Base-by-base conservation (phyloP, 2,797 vertebrate species). In the Liasis olivaceus region DNA sequence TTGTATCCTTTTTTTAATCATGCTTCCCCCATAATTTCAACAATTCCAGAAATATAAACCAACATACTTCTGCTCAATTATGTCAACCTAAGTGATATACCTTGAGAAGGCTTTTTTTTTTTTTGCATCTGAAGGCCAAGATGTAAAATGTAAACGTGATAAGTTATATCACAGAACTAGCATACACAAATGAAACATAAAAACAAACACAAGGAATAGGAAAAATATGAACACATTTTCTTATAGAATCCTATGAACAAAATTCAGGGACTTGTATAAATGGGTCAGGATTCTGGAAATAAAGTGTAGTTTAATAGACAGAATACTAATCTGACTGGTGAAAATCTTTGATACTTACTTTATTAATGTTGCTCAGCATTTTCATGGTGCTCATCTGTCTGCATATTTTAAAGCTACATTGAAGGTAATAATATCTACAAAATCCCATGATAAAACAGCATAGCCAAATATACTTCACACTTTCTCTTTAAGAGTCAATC, bases 331-430 rank as follows among this genome's bases (percentile, higher is more conserved):
- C 36, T 90, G 31, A 54, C 56, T 28, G 20, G 62, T 58, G 13
- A 9, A 60, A 85, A 66, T 93, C 59, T 91, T 91, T 54, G 7
- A 8, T 91, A 72, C 66, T 63, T 54, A 88, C 89, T 93, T 94
- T 89, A 87, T 89, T 93, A 66, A 54, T 14, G 88, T 77, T 69
- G 22, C 3, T 94, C 36, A 91, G 7, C 0, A 88, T 91, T 95
- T 94, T 91, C 69, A 89, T 1, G 85, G 81, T 88, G 5, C 26
- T 51, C 87, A 93, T 20, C 14, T 11, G 92, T 60, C 90, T 93
- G 3, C 77, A 47, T 92, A 87, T 96, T 94, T 91, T 88, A 92
- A 88, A 86, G 20, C 14, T 84, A 85, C 91, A 3, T 5, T 88
- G 12, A 92, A 89, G 31, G 90, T 0, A 88, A 22, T 36, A 92